Percentiles rank a stretch among this genome's conserved stretches.
Conservation (phyloP, 2,113 vertebrate genomes). For the Accipiter cooperii region DNA sequence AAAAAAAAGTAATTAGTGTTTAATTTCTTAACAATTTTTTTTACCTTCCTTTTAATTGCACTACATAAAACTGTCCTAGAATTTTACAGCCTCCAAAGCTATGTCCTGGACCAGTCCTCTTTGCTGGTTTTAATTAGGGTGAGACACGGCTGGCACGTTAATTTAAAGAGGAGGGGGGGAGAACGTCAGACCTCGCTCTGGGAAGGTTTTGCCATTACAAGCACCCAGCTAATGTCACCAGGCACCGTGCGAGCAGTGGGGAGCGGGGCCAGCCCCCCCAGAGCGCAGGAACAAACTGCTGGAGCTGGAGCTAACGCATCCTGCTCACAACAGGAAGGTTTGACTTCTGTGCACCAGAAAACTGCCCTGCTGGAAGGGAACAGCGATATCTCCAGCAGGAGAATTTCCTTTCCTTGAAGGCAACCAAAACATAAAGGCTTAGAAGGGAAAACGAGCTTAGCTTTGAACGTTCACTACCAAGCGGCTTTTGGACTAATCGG, state of each 20-base stretch:
- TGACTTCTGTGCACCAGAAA: not conserved
- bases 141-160: conserved; percentile 67
- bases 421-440: not conserved
- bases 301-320: not conserved
- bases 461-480: not conserved
- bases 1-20: conserved; percentile 73
- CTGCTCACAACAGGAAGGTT: fast-evolving
- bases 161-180: conserved; percentile 36
- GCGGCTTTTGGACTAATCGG: not conserved
- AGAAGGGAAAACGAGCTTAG: not conserved
- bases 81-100: conserved; percentile 75
- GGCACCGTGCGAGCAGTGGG: not conserved
- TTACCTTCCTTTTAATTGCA: conserved; percentile 76
- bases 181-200: not conserved
- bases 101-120: conserved; percentile 61
- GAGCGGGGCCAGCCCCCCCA: not conserved
- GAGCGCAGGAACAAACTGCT: too few relatives aligned
- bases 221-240: not conserved
- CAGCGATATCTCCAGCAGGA: not conserved
- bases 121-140: conserved; percentile 76
- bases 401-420: not conserved
- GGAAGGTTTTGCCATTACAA: conserved; percentile 45
- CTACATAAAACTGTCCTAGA: conserved; percentile 79
- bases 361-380: fast-evolving
- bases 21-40: conserved; percentile 79